Evolutionary conservation across 2,797 vertebrate genomes (phyloP), one percentile per base, ranked within the genome.

Genomic region (Muscicapa striata): DNA sequence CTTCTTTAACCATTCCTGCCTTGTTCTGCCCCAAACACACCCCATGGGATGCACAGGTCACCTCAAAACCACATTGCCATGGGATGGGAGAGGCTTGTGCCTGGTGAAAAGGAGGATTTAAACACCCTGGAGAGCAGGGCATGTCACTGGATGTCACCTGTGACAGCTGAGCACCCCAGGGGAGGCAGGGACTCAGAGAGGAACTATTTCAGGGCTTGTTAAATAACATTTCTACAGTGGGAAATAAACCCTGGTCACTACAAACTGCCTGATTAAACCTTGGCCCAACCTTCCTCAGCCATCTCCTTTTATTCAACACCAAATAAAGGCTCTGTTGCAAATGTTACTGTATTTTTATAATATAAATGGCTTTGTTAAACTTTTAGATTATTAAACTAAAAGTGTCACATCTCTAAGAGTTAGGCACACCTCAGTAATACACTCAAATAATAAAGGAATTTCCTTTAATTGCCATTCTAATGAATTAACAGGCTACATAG

Each of bases 321-420:
- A 51, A 51, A 58, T 3, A 27, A 77, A 73, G 23, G 45, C 23
- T 48, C 17, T 16, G 19, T 1, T 58, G 58, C 15, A 88, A 54
- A 72, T 2, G 21, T 15, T 22, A 29, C 10, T 4, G 0, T 20
- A 1, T 66, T 48, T 67, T 32, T 11, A 9, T 43, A 46, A 58
- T 11, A 26, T 18, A 23, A 74, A 20, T 6, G 13, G 34, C 49
- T 68, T 52, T 51, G n/a, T 45, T 66, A 10, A 80, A 43, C 9
- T 41, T 23, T 29, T 27, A 29, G 12, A 41, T 63, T 26, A 70
- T 70, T 91, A 48, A 77, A 51, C 5, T 20, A 51, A 40, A 59
- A 79, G 64, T 48, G 27, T 78, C 46, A 10, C 24, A 26, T 43
- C 24, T 46, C 69, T 10, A 62, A n/a, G 74, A 67, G 10, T 74